Evolutionary conservation across 2,113 vertebrate genomes (phyloP), one percentile per base, ranked within the genome.

Genomic region (Cyanocitta stelleri): DNA sequence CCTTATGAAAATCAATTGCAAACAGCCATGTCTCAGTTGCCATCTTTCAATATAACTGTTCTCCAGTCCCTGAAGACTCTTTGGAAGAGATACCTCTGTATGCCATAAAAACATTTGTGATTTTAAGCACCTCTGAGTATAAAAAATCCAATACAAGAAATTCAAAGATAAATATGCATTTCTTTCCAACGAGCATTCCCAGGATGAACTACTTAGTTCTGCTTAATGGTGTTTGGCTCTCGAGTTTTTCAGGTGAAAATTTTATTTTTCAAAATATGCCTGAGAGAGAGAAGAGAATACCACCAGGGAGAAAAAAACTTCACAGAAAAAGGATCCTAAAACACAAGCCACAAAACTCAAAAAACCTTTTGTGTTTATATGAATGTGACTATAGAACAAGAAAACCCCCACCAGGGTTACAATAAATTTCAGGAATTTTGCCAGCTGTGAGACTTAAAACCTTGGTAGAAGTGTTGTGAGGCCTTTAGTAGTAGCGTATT

Each of bases 1-100:
- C 26, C 16, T 59, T 67, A 68, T 29, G 76, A 82, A 92, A 85
- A 90, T 59, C 76, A 92, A 84, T 93, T 82, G 43, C 54, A 72
- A 79, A 44, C 15, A 92, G 59, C 23, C 37, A 54, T 24, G 35
- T 56, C 43, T 69, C 68, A 26, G 56, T 81, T 85, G 33, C 46
- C 24, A 7, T 88, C 64, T 89, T 95, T 66, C n/a, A 35, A 14
- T 58, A 43, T 6, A 84, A 56, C 20, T 59, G 8, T 67, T 86
- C 52, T 87, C 19, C 44, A 64, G 0, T 23, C 39, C 48, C 76
- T 75, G 33, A 85, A 90, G 39, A 52, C 55, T 84, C 27, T 88
- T 78, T 72, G 56, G 48, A 72, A 81, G 30, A 74, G 32, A 68
- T 29, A 84, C 15, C 48, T 83, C 33, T 61, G 41, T 37, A 33